phyloP scores from a whole-genome alignment of 2,888 invertebrate genomes.

The Thymelicus acteon region DNA sequence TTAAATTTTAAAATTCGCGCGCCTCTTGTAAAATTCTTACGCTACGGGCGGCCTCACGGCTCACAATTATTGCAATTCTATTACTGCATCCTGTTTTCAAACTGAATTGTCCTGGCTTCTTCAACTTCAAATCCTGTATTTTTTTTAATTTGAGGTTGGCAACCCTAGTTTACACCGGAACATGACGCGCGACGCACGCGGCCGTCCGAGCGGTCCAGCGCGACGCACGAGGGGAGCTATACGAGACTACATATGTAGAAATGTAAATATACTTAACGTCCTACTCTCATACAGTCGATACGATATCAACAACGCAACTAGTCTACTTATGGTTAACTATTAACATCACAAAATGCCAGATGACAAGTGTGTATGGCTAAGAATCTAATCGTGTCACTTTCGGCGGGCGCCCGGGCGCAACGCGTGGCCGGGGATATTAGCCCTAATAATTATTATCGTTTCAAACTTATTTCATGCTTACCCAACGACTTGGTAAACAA shows the following conservation, averaged over 20 bases:
- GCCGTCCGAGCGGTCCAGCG: conserved; percentile 41
- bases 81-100: too few species aligned
- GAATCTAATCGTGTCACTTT: conserved; percentile 51
- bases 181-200: background rate
- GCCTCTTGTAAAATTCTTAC: too few species aligned
- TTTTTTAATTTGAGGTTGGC: too few species aligned
- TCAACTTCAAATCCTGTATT: too few species aligned
- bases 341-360: conserved; percentile 72
- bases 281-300: conserved; percentile 71
- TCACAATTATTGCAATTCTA: too few species aligned
- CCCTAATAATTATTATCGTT: too few species aligned
- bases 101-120: too few species aligned
- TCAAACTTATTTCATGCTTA: too few species aligned
- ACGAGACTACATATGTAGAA: conserved; percentile 75
- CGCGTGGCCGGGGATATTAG: background rate
- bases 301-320: conserved; percentile 79
- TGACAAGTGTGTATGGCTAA: conserved; percentile 60
- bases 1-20: too few species aligned
- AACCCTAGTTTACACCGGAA: too few species aligned
- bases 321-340: conserved; percentile 73
- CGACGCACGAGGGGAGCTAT: conserved; percentile 72
- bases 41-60: too few species aligned
- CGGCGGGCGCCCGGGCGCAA: conserved; percentile 21
- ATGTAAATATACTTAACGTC: conserved; percentile 72
- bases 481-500: too few species aligned